Evolutionary conservation across 1,140 invertebrate species (phyloP), one percentile per base, ranked within the genome.

Genomic region (Cepaea nemoralis): DNA sequence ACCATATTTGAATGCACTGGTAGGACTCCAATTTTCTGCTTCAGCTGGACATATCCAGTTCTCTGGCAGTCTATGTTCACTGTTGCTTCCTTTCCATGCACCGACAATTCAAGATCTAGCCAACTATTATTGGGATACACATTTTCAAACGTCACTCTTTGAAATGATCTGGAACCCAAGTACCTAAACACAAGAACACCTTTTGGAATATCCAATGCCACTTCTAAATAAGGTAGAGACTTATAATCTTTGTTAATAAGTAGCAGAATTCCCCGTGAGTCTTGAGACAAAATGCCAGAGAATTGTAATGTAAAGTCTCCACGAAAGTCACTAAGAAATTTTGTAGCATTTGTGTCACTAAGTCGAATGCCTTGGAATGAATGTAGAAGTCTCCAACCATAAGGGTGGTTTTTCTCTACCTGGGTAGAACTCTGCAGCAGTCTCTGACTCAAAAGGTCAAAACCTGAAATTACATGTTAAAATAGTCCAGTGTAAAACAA

Each of bases 91-190:
- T 50, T 77, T 16, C 77, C 75, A 35, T 78, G 55, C 50, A 86
- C 35, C 0, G 63, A 63, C 3, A 86, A 33, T 66, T 76, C 70
- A 50, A 84, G 33, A 24, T 69, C 66, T 45, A 59, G 73, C 85
- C 85, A 86, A 35, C 80, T 59, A 14, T 39, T 35, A 31, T 77
- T 37, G 35, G 84, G 83, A 22, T 80, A 80, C 22, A 83, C 83
- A 67, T 76, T 50, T 73, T 59, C 35, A 40, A 85, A 31, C 0
- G 55, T 79, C 10, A 84, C 81, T 33, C 87, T 76, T 69, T 87
- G 86, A 66, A 84, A 86, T 19, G 87, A 88, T 63, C 31, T 81
- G 5, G 73, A 77, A 19, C 87, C 87, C 35, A 84, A 77, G 66
- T 88, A 88, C 73, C 85, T 82, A 10, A 88, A 45, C n/a, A 85